These are phyloP conservation scores for Archocentrus centrarchus DNA, from an alignment of 2,113 vertebrate genomes.

Conservation along the genomic window DNA sequence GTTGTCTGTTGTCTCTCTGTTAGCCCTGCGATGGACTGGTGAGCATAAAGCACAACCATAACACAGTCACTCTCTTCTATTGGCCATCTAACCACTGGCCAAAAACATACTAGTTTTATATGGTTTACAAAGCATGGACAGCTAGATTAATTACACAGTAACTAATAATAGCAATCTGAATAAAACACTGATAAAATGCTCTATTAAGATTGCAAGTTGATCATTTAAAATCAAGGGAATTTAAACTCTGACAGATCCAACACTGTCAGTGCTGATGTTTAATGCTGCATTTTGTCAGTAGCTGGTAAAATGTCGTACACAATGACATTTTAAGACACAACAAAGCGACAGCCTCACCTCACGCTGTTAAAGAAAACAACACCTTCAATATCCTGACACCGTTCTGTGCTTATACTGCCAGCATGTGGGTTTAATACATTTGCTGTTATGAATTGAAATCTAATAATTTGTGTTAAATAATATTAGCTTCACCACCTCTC, in stretches of 20 bases:
- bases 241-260: background rate
- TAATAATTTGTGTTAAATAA: constrained; percentile 26
- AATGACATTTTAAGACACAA: background rate
- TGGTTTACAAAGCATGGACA: background rate
- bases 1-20: background rate
- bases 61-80: no score
- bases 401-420: background rate
- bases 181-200: background rate
- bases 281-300: background rate
- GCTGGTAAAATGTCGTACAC: background rate
- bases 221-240: background rate
- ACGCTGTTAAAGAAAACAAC: background rate
- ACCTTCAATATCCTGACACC: background rate
- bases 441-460: background rate
- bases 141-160: background rate
- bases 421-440: background rate
- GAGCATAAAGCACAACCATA: background rate
- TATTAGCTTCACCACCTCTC: constrained; percentile 13
- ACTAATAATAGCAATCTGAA: no score
- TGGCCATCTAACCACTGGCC: no score
- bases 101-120: background rate
- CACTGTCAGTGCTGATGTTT: no score
- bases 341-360: background rate
- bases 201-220: background rate
- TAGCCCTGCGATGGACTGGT: background rate